Evolutionary conservation across 2,113 vertebrate genomes (phyloP).

Genomic region (Seriola dumerili): DNA sequence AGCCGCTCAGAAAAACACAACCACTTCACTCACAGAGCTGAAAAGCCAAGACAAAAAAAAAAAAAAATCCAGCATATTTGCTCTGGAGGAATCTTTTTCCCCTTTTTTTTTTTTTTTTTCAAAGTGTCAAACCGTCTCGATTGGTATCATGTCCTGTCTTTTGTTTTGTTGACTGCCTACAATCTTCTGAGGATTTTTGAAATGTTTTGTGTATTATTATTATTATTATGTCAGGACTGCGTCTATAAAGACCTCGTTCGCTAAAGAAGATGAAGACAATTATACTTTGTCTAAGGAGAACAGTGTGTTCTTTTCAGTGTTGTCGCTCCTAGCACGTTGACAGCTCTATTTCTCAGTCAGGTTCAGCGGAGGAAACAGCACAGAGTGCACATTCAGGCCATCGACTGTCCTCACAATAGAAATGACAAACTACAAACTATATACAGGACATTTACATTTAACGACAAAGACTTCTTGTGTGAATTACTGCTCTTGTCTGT

Average conservation of each 20-base stretch:
- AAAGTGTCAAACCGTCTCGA: background rate
- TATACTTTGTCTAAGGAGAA: background rate
- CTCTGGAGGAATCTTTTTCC: background rate
- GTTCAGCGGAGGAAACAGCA: slow-evolving; percentile 22
- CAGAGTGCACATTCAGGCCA: background rate
- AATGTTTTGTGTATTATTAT: background rate
- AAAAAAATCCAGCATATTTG: background rate
- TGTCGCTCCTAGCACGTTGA: background rate
- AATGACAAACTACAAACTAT: background rate
- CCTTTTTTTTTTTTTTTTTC: background rate
- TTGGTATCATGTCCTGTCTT: slow-evolving; percentile 5
- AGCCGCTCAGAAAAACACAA: background rate
- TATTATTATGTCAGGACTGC: background rate
- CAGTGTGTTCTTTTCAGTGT: background rate
- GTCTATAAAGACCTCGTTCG: background rate
- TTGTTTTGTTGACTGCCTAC: slow-evolving; percentile 19
- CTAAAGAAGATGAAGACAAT: slow-evolving; percentile 1
- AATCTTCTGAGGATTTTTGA: background rate
- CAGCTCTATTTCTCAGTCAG: background rate
- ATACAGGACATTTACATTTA: background rate
- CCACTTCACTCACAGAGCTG: background rate
- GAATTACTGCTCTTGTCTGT: no score
- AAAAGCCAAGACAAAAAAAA: background rate
- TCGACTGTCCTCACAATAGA: background rate
- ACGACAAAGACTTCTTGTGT: background rate